A percentile compares a stretch with the other conserved stretches of the same genome.
These are phyloP conservation scores for Chrysopilus asiliformis DNA, from an alignment of 2,888 invertebrate genomes.

Conservation along the genomic window DNA sequence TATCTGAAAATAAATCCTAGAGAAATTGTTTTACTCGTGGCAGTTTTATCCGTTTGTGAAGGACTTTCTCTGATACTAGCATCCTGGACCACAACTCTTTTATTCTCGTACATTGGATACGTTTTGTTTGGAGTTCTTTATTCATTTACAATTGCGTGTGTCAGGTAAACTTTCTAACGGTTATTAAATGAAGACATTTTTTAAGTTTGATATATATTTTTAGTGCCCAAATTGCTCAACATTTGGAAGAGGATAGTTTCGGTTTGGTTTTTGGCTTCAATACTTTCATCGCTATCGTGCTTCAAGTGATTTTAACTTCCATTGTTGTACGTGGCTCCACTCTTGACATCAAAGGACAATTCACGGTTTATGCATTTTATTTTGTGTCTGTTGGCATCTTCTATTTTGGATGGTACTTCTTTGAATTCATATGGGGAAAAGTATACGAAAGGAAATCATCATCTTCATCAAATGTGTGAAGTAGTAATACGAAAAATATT, in stretches of 20 bases:
- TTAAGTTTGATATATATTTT: slow-evolving; percentile 16
- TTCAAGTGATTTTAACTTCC: slow-evolving; percentile 65
- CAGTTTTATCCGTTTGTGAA: slow-evolving; percentile 40
- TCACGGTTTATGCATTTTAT: slow-evolving; percentile 30
- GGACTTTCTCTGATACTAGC: slow-evolving; percentile 44
- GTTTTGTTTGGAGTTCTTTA: slow-evolving; percentile 62
- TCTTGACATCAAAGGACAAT: slow-evolving; percentile 25
- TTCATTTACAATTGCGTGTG: slow-evolving; percentile 67
- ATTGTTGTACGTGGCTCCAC: slow-evolving; percentile 26
- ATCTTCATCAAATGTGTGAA: too few species aligned
- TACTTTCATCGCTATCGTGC: slow-evolving; percentile 61
- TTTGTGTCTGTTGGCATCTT: slow-evolving; percentile 26
- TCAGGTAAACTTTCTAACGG: slow-evolving; percentile 32
- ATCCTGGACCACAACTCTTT: slow-evolving; percentile 45
- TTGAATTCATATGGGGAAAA: not conserved
- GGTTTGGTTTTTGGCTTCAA: slow-evolving; percentile 86
- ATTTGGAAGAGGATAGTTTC: slow-evolving; percentile 69
- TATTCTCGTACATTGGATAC: slow-evolving; percentile 62
- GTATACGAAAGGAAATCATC: too few species aligned
- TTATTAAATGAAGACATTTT: not conserved
- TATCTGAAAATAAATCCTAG: slow-evolving; percentile 28
- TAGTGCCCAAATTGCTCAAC: slow-evolving; percentile 76
- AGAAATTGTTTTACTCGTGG: slow-evolving; percentile 36
- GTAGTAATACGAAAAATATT: too few species aligned
- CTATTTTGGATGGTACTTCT: slow-evolving; percentile 19